phyloP scores from a whole-genome alignment of 1,140 invertebrate species.

The Polyergus mexicanus region DNA sequence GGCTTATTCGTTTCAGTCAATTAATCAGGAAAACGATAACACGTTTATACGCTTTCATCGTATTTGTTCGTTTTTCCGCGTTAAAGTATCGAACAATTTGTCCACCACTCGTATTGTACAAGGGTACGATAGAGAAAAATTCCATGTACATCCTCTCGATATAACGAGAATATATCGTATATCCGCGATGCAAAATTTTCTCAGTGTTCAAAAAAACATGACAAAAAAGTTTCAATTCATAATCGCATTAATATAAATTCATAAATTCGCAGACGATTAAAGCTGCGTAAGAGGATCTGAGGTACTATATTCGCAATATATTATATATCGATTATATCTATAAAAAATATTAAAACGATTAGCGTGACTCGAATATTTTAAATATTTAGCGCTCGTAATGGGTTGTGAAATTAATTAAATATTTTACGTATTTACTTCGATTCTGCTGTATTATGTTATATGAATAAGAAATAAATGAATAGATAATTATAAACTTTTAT shows the following conservation, averaged over 20 bases:
- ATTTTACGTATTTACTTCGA: constrained; percentile 2
- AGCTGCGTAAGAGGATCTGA: neutral
- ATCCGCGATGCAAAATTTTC: neutral
- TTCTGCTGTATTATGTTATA: neutral
- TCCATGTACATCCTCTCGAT: neutral
- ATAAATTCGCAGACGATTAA: neutral
- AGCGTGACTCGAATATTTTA: constrained; percentile 17
- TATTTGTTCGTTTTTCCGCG: constrained; percentile 50
- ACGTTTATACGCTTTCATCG: constrained; percentile 55
- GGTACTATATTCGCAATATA: neutral
- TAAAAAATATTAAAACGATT: constrained; percentile 33
- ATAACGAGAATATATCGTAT: too few relatives aligned
- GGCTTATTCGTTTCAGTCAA: constrained; percentile 61
- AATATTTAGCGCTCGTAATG: constrained; percentile 38
- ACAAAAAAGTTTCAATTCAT: neutral
- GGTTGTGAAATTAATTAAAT: constrained; percentile 34
- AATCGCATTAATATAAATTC: neutral
- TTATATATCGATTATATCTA: neutral
- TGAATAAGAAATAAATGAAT: constrained; percentile 43
- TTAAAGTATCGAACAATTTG: constrained; percentile 48
- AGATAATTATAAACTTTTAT: constrained; percentile 14
- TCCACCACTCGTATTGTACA: constrained; percentile 13
- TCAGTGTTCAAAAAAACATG: neutral
- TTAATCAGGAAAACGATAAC: constrained; percentile 58
- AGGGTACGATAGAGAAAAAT: constrained; percentile 6